Base-by-base conservation (phyloP, 2,888 invertebrate genomes). In the Melanotus villosus region DNA sequence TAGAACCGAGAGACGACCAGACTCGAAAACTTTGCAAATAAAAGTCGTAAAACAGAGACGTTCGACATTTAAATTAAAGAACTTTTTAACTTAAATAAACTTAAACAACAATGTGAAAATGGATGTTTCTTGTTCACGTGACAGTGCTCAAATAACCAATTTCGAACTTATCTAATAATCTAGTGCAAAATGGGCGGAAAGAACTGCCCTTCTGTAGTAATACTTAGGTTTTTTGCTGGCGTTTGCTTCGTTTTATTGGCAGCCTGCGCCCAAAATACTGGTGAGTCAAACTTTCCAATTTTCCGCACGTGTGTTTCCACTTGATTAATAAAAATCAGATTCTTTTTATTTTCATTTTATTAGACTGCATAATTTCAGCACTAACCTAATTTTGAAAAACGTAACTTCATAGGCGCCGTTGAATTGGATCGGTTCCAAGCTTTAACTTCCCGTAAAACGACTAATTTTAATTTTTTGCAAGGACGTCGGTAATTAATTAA, bases 1-100 rank as follows among this genome's bases (percentile, higher is more conserved):
- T 70, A 70, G 70, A 56, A 56, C 18, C 64, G 68, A 59, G 63
- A 63, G 34, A 34, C 65, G 45, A 50, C 58, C 57, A 36, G 26
- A 54, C 64, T 57, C 32, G 59, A 58, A 65, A 66, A 69, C 65
- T 69, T 69, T 64, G 59, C 58, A 59, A 65, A 65, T 34, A 41
- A 54, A 54, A 63, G 32, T 26, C 54, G 21, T 54, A 38, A 52
- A 59, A 21, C 23, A 41, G 32, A 52, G 26, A 57, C 43, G 45
- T 23, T 57, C 34, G 41, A 23, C 52, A 30, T 54, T 63, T 63
- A 54, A 52, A 62, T 38, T 30, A 30, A 32, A 32, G 32, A 23
- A 32, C 18, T 26, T 26, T 30, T 52, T 32, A 36, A 30, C 16
- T 36, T 56, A 56, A 56, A 36, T 21, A 54, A 30, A 50, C 19